phyloP scores from a whole-genome alignment of 2,797 vertebrate species.

The Enteromius unitaeniatus region DNA sequence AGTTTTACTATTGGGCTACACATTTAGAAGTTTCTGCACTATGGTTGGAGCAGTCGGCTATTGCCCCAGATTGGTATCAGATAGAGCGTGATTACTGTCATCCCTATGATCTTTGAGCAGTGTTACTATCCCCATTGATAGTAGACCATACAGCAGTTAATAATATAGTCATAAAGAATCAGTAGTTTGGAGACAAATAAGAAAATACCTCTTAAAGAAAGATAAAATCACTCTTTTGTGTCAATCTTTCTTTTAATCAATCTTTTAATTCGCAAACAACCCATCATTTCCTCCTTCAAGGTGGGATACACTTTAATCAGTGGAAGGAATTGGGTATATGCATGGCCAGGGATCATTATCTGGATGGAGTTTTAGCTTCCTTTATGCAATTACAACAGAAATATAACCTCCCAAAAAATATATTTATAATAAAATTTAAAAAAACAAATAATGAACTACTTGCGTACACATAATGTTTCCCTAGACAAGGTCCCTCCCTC shows the following conservation, averaged over 20 bases:
- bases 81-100: background rate
- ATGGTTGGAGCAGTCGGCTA: background rate
- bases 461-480: background rate
- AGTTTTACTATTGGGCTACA: background rate
- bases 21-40: constrained; percentile 3
- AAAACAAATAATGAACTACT: background rate
- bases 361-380: background rate
- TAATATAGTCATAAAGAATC: background rate
- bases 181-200: background rate
- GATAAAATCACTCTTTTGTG: too few species aligned
- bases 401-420: background rate
- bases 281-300: background rate
- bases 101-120: background rate
- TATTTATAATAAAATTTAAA: too few species aligned
- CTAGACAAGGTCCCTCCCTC: background rate
- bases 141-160: background rate
- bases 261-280: too few species aligned
- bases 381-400: background rate
- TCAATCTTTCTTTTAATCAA: too few species aligned
- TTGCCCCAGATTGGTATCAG: background rate
- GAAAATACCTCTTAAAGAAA: too few species aligned
- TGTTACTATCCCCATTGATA: background rate
- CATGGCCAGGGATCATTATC: background rate
- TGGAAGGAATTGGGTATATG: background rate
- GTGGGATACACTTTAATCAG: background rate